Evolutionary conservation across 2,888 invertebrate species (phyloP).

Genomic region (Pimpla rufipes): DNA sequence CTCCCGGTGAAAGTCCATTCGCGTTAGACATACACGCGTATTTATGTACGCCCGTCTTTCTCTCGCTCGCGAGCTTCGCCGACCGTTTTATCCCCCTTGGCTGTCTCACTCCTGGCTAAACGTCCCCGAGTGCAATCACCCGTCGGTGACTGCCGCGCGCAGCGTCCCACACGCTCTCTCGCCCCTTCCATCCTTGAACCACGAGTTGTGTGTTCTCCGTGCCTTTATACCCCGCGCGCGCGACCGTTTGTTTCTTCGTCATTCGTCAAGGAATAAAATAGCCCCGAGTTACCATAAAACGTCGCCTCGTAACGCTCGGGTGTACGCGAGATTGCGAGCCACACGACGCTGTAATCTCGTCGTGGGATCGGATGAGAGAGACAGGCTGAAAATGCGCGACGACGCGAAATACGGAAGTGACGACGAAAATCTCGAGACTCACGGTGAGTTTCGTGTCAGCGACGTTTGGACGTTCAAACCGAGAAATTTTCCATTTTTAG

Average conservation of each 20-base stretch:
- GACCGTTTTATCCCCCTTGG: constrained; percentile 31
- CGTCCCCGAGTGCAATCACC: constrained; percentile 69
- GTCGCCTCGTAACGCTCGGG: constrained; percentile 33
- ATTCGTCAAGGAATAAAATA: constrained; percentile 57
- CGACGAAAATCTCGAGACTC: constrained; percentile 14
- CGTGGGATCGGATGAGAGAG: constrained; percentile 29
- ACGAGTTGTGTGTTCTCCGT: constrained; percentile 25
- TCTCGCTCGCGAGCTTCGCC: constrained; percentile 21
- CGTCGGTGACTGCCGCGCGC: constrained; percentile 34
- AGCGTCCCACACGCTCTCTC: constrained; percentile 67
- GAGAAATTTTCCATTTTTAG: background rate
- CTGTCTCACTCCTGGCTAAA: constrained; percentile 69
- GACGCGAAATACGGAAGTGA: constrained; percentile 33
- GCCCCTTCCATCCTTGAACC: constrained; percentile 32
- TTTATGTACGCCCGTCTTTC: constrained; percentile 21
- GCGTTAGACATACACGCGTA: constrained; percentile 73
- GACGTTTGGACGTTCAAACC: background rate
- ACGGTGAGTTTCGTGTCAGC: background rate
- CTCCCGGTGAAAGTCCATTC: constrained; percentile 78
- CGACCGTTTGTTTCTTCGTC: constrained; percentile 50
- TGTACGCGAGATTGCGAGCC: constrained; percentile 28
- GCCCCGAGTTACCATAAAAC: constrained; percentile 49
- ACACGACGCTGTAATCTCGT: constrained; percentile 18
- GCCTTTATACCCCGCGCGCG: background rate
- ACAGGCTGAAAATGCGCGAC: constrained; percentile 28